Base-by-base conservation (phyloP, 2,113 vertebrate genomes). In the Lepisosteus oculatus region DNA sequence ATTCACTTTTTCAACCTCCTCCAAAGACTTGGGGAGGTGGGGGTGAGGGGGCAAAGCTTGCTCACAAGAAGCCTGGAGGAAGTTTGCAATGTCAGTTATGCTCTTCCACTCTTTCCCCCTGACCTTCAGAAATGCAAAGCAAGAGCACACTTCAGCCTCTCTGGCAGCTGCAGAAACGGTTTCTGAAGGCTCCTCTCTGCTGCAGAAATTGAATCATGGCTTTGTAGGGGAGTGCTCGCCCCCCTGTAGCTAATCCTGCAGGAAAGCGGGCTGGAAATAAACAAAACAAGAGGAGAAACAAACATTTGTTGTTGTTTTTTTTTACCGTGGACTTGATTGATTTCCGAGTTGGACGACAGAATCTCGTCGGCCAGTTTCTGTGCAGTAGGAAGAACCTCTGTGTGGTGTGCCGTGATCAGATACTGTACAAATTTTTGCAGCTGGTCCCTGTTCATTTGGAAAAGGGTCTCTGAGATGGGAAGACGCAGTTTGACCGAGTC, bases 371-470 rank as follows among this genome's bases (percentile, higher is more conserved):
- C 97, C 86, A 99, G 87, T 76, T 98, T 98, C 89, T 99, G 97
- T 71, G 97, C 97, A 0, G 97, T 99, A 77, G 97, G 97, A 85
- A 99, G 93, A 81, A 99, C 97, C 89, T 99, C 97, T 0, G 97
- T 99, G 92, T 99, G 97, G 78, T 99, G 97, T 41, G 97, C 97
- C 0, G 97, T 98, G 87, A 99, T 99, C 85, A 99, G 90, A 87
- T 99, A 99, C 85, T 99, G 97, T 78, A 98, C 96, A 89, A 99
- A 93, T 89, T 99, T 99, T 90, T 99, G 97, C 78, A 99, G 93
- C 89, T 99, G 97, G 86, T 99, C 97, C 77, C 97, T 90, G 89
- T 98, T 99, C 97, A 99, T 98, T 90, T 99, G 97, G 89, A 98
- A 99, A 88, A 99, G 91, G 68, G 97, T 99, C 90, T 99, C 97